Percentiles rank a stretch among this genome's conserved stretches.
Evolutionary conservation across 2,797 vertebrate genomes (phyloP).

Genomic region (Mycteria americana): DNA sequence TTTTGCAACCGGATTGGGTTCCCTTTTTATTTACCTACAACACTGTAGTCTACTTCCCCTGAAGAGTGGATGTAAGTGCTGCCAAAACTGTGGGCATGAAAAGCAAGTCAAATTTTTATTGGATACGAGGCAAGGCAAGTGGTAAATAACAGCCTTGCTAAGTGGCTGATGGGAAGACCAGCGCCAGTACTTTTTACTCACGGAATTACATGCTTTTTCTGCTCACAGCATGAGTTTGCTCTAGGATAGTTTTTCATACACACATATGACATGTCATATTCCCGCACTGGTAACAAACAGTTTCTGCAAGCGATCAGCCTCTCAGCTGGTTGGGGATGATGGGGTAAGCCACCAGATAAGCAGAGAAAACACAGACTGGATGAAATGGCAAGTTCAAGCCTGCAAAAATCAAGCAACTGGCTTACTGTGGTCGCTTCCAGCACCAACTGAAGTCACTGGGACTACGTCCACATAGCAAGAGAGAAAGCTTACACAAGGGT

Average conservation of each 20-base stretch:
- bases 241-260: not conserved
- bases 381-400: not conserved
- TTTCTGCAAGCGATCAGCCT: not conserved
- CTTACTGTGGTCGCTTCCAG: not conserved
- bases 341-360: not conserved
- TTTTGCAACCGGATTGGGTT: not conserved
- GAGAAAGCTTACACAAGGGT: not conserved
- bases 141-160: not conserved
- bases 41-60: not conserved
- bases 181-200: not conserved
- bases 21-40: not conserved
- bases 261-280: fast-evolving
- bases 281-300: not conserved
- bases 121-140: not conserved
- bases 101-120: not conserved
- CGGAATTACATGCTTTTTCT: not conserved
- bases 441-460: not conserved
- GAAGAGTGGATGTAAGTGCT: not conserved
- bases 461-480: not conserved
- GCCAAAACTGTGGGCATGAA: not conserved
- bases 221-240: fast-evolving
- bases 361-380: not conserved
- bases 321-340: not conserved
- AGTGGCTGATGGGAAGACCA: not conserved
- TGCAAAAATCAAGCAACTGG: not conserved